Conservation (phyloP, 2,888 invertebrate genomes). For the Bellardia pandia region DNA sequence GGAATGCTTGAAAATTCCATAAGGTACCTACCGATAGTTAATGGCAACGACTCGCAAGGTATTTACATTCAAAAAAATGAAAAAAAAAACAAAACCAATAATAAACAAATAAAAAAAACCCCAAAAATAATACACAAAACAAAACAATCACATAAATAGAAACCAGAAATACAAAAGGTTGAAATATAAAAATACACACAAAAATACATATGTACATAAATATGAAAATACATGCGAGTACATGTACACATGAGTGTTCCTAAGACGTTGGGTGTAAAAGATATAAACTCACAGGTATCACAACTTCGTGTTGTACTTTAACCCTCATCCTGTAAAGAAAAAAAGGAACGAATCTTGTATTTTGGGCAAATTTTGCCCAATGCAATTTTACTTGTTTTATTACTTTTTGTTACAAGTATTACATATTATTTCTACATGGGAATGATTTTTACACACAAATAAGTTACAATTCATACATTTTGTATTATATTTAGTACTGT, state of each 20-base stretch:
- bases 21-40: not conserved
- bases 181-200: not conserved
- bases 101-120: constrained; percentile 1
- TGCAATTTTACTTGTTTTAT: no score
- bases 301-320: constrained; percentile 2
- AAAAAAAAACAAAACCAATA: constrained; percentile 5
- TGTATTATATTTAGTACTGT: no score
- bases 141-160: constrained; percentile 29
- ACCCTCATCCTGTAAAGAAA: no score
- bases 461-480: no score
- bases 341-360: no score
- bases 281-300: constrained; percentile 23
- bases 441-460: no score
- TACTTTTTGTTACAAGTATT: no score
- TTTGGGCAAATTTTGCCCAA: no score
- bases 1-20: constrained; percentile 7
- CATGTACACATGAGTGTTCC: not conserved
- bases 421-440: no score
- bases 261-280: not conserved
- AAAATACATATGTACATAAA: not conserved
- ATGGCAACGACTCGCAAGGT: constrained; percentile 23
- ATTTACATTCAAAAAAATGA: constrained; percentile 11
- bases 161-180: not conserved
- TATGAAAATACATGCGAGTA: not conserved
- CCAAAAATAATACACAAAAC: not conserved